Base-by-base conservation (phyloP, 2,797 vertebrate species). In the Ciconia nigra region DNA sequence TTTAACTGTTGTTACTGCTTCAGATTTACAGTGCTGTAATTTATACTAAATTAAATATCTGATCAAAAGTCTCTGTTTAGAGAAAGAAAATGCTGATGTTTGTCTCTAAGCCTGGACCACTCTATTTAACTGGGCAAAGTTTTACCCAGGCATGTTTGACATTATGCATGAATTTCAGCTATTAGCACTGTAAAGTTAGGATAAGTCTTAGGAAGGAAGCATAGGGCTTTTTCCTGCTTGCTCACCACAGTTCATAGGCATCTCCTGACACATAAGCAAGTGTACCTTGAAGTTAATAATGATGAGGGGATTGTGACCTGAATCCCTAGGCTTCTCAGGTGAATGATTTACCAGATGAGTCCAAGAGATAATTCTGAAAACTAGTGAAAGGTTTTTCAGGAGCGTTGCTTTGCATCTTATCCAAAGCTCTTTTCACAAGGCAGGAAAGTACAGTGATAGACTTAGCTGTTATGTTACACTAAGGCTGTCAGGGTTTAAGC, bases 401-500 rank as follows among this genome's bases (percentile, higher is more conserved):
- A 63, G 7, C 8, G 10, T 74, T 93, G 52, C 52, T 96, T 94
- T 96, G 70, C 90, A 83, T 92, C 63, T 95, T 93, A 82, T 76
- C 66, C 85, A 67, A 79, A 84, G 39, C 42, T 91, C n/a, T 94
- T 95, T 90, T 86, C 91, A 88, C 46, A 76, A 90, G 77, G 49
- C 63, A 84, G 74, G 29, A 63, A 90, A 84, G 22, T 22, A 52
- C 58, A 33, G n/a, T 83, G 90, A 80, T 87, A 96, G 93, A 93
- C 83, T 90, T 77, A 58, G 49, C 80, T 85, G 83, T 80, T 71
- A 71, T 87, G 47, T 69, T 90, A 74, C 63, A 51, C 65, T 71
- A 67, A 44, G 92, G 67, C 90, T 97, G 97, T 92, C 88, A 92
- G 87, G 44, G 54, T 92, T 96, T 96, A 78, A 85, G 74, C 81